Evolutionary conservation across 2,888 invertebrate species (phyloP), one percentile per base, ranked within the genome.

Genomic region (Lottia scabra): DNA sequence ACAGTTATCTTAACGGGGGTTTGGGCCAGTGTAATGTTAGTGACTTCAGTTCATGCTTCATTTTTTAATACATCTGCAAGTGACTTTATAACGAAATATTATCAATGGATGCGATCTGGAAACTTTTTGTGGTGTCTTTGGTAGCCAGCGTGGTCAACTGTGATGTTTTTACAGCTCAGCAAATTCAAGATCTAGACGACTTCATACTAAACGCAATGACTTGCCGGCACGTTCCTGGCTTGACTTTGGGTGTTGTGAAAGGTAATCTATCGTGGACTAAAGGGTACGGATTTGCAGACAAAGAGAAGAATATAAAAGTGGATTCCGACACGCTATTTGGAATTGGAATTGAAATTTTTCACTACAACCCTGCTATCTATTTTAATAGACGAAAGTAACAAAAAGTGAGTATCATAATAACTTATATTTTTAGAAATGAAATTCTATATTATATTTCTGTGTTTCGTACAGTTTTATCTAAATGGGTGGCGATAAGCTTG

Each of bases 201-300:
- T 73, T 73, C 48, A 71, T 76, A 16, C 44, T 69, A n/a, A 45
- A 30, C 13, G 65, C 70, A 0, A 80, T 83, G 78, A 67, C 67
- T 10, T 85, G 85, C 68, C 71, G 78, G 10, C 65, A 81, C 48
- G 80, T 82, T 19, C 82, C 82, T 0, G 85, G 84, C 10, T 68
- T 85, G 67, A 72, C 78, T 1, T 19, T 85, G 63, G 76, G 82
- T 13, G 76, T 84, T 6, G 82, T 84, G 26, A 80, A 78, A 56
- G 78, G 78, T 12, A 73, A 76, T 26, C 74, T 77, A 10, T 74
- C 77, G 0, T 81, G 80, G 80, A 75, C 74, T 1, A 67, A 68
- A 8, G 81, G 80, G 0, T 81, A 77, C 66, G 81, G 81, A 3
- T 12, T 73, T 27, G 77, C 80, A 12, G 79, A 81, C 68, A 43